Evolutionary conservation across 2,113 vertebrate genomes (phyloP).

Genomic region (Rhynchopsitta pachyrhyncha): DNA sequence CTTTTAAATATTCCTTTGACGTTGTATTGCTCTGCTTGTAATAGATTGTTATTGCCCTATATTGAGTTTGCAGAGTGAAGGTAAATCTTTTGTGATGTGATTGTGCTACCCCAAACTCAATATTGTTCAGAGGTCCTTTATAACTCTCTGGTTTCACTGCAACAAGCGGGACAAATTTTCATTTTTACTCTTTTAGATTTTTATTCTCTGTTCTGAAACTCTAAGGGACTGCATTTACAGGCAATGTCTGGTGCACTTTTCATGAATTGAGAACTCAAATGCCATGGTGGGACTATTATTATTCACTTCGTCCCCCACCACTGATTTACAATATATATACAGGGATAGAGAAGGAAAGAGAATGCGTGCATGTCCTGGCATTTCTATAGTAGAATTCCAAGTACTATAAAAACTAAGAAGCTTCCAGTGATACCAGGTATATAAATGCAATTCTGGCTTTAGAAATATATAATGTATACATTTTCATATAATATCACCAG

Average conservation of each 20-base stretch:
- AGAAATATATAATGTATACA: accelerated
- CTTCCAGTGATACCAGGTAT: background rate
- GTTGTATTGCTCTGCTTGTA: constrained; percentile 82
- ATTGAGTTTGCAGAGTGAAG: constrained; percentile 92
- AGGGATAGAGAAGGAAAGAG: background rate
- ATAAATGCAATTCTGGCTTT: background rate
- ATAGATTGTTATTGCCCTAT: constrained; percentile 95
- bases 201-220: constrained; percentile 71
- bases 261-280: constrained; percentile 49
- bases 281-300: background rate
- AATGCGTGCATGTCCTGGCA: accelerated
- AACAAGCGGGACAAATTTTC: constrained; percentile 89
- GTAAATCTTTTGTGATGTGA: constrained; percentile 95
- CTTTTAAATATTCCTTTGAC: constrained; percentile 86
- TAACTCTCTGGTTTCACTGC: constrained; percentile 81
- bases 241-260: constrained; percentile 1
- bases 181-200: constrained; percentile 91
- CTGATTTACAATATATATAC: background rate
- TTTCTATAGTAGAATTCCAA: background rate
- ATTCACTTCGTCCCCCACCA: background rate
- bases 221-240: constrained; percentile 38
- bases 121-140: constrained; percentile 84
- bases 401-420: background rate
- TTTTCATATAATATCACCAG: background rate
- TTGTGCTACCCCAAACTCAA: constrained; percentile 90